These are phyloP conservation scores for Eilema sororculum DNA, from an alignment of 2,888 invertebrate genomes.

Conservation along the genomic window DNA sequence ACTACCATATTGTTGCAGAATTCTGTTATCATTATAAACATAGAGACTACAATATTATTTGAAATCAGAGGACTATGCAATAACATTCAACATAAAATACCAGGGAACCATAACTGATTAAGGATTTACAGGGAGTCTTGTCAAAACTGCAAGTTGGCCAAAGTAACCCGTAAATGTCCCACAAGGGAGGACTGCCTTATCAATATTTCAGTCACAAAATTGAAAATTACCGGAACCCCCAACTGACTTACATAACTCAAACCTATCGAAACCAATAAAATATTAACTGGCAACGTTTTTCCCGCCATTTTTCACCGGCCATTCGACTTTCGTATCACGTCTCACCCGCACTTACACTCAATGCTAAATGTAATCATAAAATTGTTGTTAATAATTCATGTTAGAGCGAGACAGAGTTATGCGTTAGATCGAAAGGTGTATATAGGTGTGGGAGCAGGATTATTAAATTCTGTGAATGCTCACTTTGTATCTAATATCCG, in stretches of 20 bases:
- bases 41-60: not conserved
- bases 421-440: slow-evolving; percentile 54
- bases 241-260: slow-evolving; percentile 79
- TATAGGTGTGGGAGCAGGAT: slow-evolving; percentile 76
- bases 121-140: not conserved
- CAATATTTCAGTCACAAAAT: slow-evolving; percentile 85
- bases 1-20: not conserved
- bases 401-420: slow-evolving; percentile 57
- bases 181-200: slow-evolving; percentile 66
- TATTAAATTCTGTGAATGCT: slow-evolving; percentile 87
- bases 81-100: not conserved
- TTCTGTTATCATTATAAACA: not conserved
- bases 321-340: slow-evolving; percentile 81
- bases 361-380: slow-evolving; percentile 86
- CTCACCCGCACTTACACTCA: slow-evolving; percentile 77
- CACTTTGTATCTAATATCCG: slow-evolving; percentile 87
- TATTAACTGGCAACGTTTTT: slow-evolving; percentile 82
- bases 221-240: slow-evolving; percentile 82
- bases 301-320: slow-evolving; percentile 81
- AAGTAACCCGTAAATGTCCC: slow-evolving; percentile 57
- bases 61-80: not conserved
- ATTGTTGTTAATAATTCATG: slow-evolving; percentile 86
- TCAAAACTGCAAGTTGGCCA: slow-evolving; percentile 40
- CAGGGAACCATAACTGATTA: not conserved
- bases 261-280: slow-evolving; percentile 85